Evolutionary conservation across 2,888 invertebrate genomes (phyloP).

Genomic region (Chrysopilus asiliformis): DNA sequence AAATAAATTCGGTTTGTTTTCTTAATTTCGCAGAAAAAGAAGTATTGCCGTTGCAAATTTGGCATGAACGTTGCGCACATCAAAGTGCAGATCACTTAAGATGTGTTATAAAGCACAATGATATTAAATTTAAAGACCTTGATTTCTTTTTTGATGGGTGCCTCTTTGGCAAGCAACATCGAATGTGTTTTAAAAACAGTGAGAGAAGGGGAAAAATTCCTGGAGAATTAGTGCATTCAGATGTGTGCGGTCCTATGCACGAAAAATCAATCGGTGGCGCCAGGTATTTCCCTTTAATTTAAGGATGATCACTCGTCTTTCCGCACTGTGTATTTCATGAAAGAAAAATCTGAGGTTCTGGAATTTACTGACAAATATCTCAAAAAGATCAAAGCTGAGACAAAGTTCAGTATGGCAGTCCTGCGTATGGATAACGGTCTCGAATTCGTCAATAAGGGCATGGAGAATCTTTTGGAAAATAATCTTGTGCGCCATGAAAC

Average conservation of each 20-base stretch:
- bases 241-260: constrained; percentile 18
- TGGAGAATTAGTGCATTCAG: constrained; percentile 18
- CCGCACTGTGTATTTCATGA: constrained; percentile 9
- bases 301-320: constrained; percentile 13
- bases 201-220: constrained; percentile 10
- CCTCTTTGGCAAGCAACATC: constrained; percentile 16
- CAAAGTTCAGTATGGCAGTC: no score
- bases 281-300: constrained; percentile 9
- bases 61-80: background rate
- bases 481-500: constrained; percentile 18
- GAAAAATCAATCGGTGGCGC: constrained; percentile 14
- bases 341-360: constrained; percentile 10
- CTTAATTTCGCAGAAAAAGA: background rate
- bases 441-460: constrained; percentile 20
- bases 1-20: no score
- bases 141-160: constrained; percentile 16
- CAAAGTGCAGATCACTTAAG: background rate
- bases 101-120: background rate
- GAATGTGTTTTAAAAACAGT: constrained; percentile 12
- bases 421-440: constrained; percentile 8
- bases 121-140: background rate
- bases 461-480: constrained; percentile 16
- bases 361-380: no score
- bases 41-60: background rate
- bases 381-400: no score